A percentile compares a stretch with the other conserved stretches of the same genome.
Evolutionary conservation across 2,113 vertebrate genomes (phyloP).

Genomic region (Brachionichthys hirsutus): DNA sequence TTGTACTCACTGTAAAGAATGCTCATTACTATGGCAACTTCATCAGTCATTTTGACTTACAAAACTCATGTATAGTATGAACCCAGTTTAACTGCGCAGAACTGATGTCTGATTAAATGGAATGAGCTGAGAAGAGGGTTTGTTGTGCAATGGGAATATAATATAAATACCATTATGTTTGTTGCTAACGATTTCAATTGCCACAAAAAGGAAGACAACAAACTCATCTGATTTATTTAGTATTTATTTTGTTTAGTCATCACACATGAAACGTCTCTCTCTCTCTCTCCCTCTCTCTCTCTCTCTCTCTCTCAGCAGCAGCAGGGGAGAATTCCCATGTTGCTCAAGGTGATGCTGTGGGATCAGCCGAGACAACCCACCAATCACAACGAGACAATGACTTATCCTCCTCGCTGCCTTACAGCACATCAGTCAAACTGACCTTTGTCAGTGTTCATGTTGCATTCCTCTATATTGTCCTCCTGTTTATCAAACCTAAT

Average conservation of each 20-base stretch:
- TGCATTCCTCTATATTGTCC: slow-evolving; percentile 58
- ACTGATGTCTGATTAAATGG: no score
- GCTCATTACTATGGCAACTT: no score
- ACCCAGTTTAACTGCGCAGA: no score
- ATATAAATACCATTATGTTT: no score
- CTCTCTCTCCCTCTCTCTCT: slow-evolving; percentile 3
- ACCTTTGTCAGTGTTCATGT: slow-evolving; percentile 54
- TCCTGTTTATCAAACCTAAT: slow-evolving; percentile 22
- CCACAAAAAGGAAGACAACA: no score
- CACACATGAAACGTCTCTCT: slow-evolving; percentile 45
- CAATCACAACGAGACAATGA: slow-evolving; percentile 70
- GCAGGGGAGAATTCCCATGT: slow-evolving; percentile 64
- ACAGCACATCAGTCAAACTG: slow-evolving; percentile 73
- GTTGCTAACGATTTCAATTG: no score
- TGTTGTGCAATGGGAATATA: no score
- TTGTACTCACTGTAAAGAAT: no score
- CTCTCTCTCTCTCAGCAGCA: slow-evolving; percentile 28
- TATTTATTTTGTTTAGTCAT: slow-evolving; percentile 55
- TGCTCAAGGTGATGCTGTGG: slow-evolving; percentile 57
- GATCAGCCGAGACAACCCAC: slow-evolving; percentile 62
- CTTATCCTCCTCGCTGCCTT: slow-evolving; percentile 62
- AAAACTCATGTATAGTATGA: no score
- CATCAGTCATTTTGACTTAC: no score
- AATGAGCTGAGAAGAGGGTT: no score
- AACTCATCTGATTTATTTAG: slow-evolving; percentile 36